Percentiles rank a stretch among this genome's conserved stretches.
phyloP scores from a whole-genome alignment of 1,140 invertebrate genomes.

The Helicoverpa zea region DNA sequence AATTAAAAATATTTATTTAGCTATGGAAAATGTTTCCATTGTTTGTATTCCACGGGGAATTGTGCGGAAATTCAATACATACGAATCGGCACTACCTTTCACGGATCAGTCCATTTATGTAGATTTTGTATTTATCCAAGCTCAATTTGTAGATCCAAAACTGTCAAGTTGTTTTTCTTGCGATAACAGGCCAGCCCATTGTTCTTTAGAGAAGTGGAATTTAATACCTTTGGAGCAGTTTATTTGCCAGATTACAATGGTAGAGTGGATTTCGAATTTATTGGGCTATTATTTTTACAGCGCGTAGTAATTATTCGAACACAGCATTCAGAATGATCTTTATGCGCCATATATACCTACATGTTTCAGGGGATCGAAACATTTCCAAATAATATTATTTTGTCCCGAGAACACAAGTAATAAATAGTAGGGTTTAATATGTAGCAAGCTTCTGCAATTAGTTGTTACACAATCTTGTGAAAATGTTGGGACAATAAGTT shows the following conservation, averaged over 20 bases:
- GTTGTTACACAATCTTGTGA: not conserved
- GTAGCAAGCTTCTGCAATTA: conserved; percentile 11
- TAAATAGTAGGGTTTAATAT: not conserved
- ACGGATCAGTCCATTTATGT: conserved; percentile 30
- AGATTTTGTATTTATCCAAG: conserved; percentile 23
- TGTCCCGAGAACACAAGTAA: not conserved
- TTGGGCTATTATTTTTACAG: not conserved
- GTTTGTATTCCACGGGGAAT: conserved; percentile 5
- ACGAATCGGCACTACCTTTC: not conserved
- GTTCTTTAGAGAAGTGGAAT: conserved; percentile 9
- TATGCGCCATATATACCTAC: too few species aligned
- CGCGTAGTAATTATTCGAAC: too few species aligned
- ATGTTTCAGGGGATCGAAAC: too few species aligned
- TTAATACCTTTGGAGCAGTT: not conserved
- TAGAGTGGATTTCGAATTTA: not conserved
- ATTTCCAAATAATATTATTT: too few species aligned
- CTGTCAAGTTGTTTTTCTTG: conserved; percentile 33
- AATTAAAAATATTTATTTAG: conserved; percentile 4
- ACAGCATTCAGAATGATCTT: too few species aligned
- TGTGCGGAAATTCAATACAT: conserved; percentile 31
- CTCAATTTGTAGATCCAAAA: conserved; percentile 28
- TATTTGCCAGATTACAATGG: not conserved
- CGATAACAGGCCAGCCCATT: not conserved
- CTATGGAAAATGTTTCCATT: conserved; percentile 13
- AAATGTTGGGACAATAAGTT: not conserved